Evolutionary conservation across 1,140 invertebrate species (phyloP), one percentile per base, ranked within the genome.

Genomic region (Gerris buenoi): DNA sequence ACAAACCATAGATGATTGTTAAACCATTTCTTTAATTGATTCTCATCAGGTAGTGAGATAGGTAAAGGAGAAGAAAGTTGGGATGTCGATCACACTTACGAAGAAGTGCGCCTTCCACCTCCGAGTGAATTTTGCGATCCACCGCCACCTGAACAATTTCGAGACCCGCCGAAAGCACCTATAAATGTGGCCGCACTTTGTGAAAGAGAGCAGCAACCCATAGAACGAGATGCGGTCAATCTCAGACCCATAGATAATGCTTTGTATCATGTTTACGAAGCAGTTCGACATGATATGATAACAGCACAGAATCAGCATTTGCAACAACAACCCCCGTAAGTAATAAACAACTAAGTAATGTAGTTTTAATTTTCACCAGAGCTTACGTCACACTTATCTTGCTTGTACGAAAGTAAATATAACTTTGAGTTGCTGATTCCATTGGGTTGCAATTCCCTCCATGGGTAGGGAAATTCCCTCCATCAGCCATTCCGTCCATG

Each of bases 71-170:
- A 63, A 56, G 78, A 80, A 59, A 79, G 79, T 64, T 74, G 77
- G 14, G 74, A 33, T 22, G 76, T 77, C 5, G 81, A 85, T 57
- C 81, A 84, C 72, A 83, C 85, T 18, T 87, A 88, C 72, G 88
- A 90, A 74, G 86, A 89, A 73, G 81, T 91, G 3, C 80, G 84
- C 25, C 75, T 89, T 25, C 88, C 89, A 10, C 90, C 90, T 1
- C 90, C 90, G 0, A 87, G 90, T 72, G 88, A 91, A 78, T 92
- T 92, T 72, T 84, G 88, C 75, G 90, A 91, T 78, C 83, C 85
- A 27, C 85, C 86, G n/a, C 82, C 82, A 13, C 88, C 88, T 0
- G 86, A 88, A 72, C 83, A 84, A 71, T 89, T 89, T 74, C 76
- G 83, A 0, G 84, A 86, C 72, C 82, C 83, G 1, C 78, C 78